Percentiles rank a stretch among this genome's conserved stretches.
Conservation (phyloP, 2,113 vertebrate genomes). For the Crotophaga sulcirostris region DNA sequence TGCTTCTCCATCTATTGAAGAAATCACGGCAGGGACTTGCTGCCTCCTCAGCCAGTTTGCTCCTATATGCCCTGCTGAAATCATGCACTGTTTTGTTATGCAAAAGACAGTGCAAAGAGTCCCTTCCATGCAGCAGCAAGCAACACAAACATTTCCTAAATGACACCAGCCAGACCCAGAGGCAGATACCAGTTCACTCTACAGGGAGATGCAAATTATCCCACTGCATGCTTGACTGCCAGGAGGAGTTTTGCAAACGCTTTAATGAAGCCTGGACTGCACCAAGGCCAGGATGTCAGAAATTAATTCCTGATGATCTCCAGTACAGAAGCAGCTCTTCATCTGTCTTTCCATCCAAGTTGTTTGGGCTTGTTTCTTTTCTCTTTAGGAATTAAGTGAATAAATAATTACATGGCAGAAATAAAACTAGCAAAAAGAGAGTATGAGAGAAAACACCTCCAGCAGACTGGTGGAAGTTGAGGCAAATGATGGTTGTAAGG, state of each 20-base stretch:
- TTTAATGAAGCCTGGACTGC: constrained; percentile 35
- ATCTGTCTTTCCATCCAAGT: not conserved
- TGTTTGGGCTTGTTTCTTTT: not conserved
- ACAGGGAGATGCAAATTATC: constrained; percentile 30
- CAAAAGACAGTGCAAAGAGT: not conserved
- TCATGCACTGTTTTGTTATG: not conserved
- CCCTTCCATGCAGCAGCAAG: not conserved
- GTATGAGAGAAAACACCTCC: not conserved
- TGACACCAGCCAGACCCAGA: constrained; percentile 33
- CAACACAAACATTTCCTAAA: constrained; percentile 39
- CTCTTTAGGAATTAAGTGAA: not conserved
- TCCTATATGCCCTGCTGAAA: not conserved
- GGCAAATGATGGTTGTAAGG: not conserved
- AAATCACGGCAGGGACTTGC: accelerated
- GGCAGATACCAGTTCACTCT: not conserved
- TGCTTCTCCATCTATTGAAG: not conserved
- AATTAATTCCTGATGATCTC: constrained; percentile 9
- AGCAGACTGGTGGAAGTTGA: not conserved
- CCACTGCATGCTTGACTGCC: not conserved
- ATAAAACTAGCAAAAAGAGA: not conserved
- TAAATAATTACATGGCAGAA: not conserved
- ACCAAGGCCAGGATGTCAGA: not conserved
- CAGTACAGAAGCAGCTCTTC: not conserved
- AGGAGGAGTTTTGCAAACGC: constrained; percentile 16
- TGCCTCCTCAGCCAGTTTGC: not conserved